Conservation (phyloP, 2,113 vertebrate species). For the Urocynchramus pylzowi region DNA sequence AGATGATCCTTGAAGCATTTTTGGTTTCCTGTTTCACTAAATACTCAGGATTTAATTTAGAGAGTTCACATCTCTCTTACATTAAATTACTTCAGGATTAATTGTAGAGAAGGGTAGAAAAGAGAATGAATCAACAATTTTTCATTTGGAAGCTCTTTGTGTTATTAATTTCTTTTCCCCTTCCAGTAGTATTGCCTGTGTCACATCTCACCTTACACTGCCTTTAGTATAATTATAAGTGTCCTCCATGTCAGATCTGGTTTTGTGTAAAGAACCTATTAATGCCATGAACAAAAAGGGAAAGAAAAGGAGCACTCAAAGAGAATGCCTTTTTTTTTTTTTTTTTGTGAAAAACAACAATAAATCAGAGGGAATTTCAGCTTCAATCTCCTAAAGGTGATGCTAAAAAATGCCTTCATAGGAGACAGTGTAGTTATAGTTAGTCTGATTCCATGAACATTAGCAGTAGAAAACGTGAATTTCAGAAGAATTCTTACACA, state of each 20-base stretch:
- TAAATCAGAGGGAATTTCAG: background rate
- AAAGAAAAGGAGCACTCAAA: background rate
- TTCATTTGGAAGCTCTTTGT: background rate
- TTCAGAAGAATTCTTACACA: background rate
- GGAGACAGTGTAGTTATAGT: background rate
- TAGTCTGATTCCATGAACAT: background rate
- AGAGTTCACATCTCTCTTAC: slow-evolving; percentile 9
- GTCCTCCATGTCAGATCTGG: background rate
- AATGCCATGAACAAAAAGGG: background rate
- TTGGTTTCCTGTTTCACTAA: slow-evolving; percentile 46
- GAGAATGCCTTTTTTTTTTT: background rate
- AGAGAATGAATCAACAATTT: background rate
- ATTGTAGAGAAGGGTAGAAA: background rate
- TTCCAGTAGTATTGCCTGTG: background rate
- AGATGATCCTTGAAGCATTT: slow-evolving; percentile 33
- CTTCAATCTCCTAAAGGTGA: background rate
- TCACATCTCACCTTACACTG: background rate
- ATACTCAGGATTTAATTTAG: slow-evolving; percentile 34
- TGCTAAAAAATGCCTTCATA: background rate
- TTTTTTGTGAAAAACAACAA: background rate
- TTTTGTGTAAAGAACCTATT: background rate
- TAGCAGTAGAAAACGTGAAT: background rate
- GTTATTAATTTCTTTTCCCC: slow-evolving; percentile 2
- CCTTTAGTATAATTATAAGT: background rate
- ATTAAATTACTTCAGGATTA: slow-evolving; percentile 49